Evolutionary conservation across 2,797 vertebrate genomes (phyloP), one percentile per base, ranked within the genome.

Genomic region (Oceanodroma leucorhoa): DNA sequence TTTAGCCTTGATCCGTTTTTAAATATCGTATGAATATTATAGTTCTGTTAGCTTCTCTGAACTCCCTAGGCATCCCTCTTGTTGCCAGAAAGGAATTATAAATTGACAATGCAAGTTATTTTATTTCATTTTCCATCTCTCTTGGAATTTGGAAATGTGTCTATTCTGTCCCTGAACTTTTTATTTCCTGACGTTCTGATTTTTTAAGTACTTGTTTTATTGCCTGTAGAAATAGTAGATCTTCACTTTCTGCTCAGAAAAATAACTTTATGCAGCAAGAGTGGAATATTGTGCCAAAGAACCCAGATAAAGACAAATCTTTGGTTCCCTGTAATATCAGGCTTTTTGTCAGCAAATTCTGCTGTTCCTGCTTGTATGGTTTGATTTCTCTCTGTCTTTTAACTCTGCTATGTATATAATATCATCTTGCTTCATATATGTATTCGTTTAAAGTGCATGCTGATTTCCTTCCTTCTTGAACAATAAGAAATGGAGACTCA

Each of bases 1-100:
- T 94, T 94, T 91, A 94, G 57, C 89, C 89, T 97, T 92, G 95
- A 95, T 95, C 78, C 84, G 87, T 92, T 95, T 96, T 96, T 92
- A 85, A 95, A 92, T 91, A 83, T 51, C 94, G 50, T 32, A 80
- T 87, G 90, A 94, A 93, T 94, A 92, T 93, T 93, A 94, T 29
- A 85, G 38, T 60, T 77, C 62, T 77, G 38, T 78, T 94, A 87
- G 83, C 64, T 73, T 95, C 67, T 90, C 51, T 89, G 78, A 92
- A 80, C 45, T 96, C 95, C 90, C 92, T 83, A 71, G 92, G 69
- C 64, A 83, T 89, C 57, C 14, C 24, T 92, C 75, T 85, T 85
- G 23, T 81, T 93, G 34, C 87, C 78, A 87, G 78, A 83, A 87
- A 95, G 41, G 87, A 93, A 92, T 93, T 93, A 78, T 41, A 75